These are phyloP conservation scores for Syrmaticus mikado DNA, from an alignment of 2,113 vertebrate genomes.

Conservation along the genomic window DNA sequence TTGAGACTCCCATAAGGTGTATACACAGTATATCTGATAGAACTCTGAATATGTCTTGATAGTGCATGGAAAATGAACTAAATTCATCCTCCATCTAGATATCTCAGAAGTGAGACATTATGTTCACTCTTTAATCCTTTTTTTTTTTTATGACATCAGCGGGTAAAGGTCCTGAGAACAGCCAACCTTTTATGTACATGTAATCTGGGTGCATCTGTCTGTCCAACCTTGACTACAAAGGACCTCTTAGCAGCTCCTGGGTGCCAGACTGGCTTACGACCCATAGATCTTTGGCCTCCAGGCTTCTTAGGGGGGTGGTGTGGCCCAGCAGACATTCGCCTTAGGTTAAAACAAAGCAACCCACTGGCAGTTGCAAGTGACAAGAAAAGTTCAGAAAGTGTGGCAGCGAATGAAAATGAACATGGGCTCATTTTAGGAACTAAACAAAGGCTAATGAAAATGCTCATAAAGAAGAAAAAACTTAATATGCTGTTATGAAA, in stretches of 20 bases:
- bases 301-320: neutral
- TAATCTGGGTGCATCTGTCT: neutral
- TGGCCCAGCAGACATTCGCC: neutral
- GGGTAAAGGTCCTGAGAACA: neutral
- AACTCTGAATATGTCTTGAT: neutral
- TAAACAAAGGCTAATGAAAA: constrained; percentile 64
- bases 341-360: neutral
- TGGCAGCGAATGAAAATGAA: constrained; percentile 13
- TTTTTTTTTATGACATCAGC: neutral
- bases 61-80: neutral
- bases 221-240: neutral
- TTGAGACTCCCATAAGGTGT: constrained; percentile 23
- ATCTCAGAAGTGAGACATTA: neutral
- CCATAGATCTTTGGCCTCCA: neutral
- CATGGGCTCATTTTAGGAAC: constrained; percentile 14
- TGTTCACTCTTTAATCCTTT: neutral
- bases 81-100: neutral
- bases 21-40: neutral
- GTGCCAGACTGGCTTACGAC: neutral
- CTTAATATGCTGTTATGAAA: constrained; percentile 61
- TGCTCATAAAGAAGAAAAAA: constrained; percentile 51
- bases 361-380: neutral
- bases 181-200: neutral
- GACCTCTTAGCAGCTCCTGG: neutral
- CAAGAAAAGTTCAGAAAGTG: constrained; percentile 33